Evolutionary conservation across 2,113 vertebrate species (phyloP).

Genomic region (Sapajus apella): DNA sequence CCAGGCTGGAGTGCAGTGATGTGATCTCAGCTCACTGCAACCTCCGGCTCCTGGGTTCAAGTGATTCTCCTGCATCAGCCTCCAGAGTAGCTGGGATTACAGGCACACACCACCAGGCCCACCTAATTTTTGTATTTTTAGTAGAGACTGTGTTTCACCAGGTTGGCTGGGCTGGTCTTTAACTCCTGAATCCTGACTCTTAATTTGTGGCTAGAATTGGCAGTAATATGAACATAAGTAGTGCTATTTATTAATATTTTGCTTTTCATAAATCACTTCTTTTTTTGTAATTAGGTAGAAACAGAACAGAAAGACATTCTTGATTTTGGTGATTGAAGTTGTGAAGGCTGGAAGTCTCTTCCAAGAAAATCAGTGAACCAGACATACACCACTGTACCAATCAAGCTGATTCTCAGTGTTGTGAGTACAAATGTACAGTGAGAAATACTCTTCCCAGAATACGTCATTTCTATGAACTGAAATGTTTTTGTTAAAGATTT

Average conservation of each 20-base stretch:
- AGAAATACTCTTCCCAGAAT: not conserved
- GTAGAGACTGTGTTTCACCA: no score
- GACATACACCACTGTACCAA: constrained; percentile 91
- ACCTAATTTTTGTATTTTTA: no score
- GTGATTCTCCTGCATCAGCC: no score
- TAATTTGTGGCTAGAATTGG: not conserved
- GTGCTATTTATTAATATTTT: not conserved
- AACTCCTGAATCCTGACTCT: not conserved
- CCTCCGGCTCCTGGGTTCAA: no score
- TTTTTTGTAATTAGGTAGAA: constrained; percentile 87
- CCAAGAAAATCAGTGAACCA: constrained; percentile 92
- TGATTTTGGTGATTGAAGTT: constrained; percentile 94
- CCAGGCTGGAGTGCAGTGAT: no score
- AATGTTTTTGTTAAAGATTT: not conserved
- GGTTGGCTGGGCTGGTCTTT: no score
- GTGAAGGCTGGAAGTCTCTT: constrained; percentile 89
- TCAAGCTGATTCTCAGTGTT: constrained; percentile 94
- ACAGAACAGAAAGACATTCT: constrained; percentile 85
- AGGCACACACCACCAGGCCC: no score
- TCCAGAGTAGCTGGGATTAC: no score
- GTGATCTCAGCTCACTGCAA: no score
- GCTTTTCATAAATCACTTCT: constrained; percentile 23
- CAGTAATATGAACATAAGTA: not conserved
- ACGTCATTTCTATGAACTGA: not conserved
- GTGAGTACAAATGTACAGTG: constrained; percentile 85